A percentile compares a stretch with the other conserved stretches of the same genome.
Evolutionary conservation across 2,797 vertebrate genomes (phyloP).

Genomic region (Mareca penelope): DNA sequence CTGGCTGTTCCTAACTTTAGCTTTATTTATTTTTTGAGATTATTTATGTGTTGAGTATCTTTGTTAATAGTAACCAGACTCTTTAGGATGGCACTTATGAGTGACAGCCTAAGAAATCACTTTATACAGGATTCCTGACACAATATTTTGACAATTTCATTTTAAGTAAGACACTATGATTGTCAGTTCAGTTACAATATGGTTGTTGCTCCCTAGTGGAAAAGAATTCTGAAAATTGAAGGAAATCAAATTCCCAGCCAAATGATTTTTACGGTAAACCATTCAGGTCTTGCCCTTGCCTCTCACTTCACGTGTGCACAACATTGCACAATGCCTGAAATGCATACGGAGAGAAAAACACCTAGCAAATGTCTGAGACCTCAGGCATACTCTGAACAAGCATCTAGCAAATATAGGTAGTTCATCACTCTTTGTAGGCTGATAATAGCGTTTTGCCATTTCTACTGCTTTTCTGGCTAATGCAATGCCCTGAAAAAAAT

Average conservation of each 20-base stretch:
- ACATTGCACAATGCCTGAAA: not conserved
- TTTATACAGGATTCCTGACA: slow-evolving; percentile 58
- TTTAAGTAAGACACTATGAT: slow-evolving; percentile 46
- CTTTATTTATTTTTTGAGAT: not conserved
- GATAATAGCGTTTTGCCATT: not conserved
- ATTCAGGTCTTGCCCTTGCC: slow-evolving; percentile 36
- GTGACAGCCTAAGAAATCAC: slow-evolving; percentile 60
- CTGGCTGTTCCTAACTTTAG: not conserved
- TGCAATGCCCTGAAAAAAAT: not conserved
- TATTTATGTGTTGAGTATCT: slow-evolving; percentile 18
- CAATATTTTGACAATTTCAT: slow-evolving; percentile 74
- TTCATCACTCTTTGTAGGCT: not conserved
- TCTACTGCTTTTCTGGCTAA: not conserved
- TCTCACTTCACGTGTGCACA: not conserved
- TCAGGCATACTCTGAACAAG: not conserved
- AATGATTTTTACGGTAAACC: slow-evolving; percentile 45
- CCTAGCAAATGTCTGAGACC: not conserved
- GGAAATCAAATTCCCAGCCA: slow-evolving; percentile 50
- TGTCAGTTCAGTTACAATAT: slow-evolving; percentile 66
- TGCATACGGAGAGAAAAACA: not conserved
- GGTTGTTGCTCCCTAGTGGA: slow-evolving; percentile 51
- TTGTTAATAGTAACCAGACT: slow-evolving; percentile 29
- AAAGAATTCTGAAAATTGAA: slow-evolving; percentile 12
- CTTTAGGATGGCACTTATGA: slow-evolving; percentile 42
- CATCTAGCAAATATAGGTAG: not conserved